These are phyloP conservation scores for Escarpia spicata DNA, from an alignment of 2,888 invertebrate species.

Conservation along the genomic window DNA sequence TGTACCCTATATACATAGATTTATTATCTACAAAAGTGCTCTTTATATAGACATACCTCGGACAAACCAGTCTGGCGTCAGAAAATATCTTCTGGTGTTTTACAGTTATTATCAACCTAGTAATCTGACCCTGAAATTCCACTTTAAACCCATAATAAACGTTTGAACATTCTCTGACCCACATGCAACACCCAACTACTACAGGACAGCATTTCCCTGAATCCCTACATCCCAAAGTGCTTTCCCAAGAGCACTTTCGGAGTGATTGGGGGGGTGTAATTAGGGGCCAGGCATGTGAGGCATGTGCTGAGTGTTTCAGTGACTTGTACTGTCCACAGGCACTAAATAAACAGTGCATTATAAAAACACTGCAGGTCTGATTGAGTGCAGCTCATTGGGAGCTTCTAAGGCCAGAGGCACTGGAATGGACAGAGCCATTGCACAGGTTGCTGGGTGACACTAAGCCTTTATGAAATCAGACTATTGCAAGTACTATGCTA, in stretches of 20 bases:
- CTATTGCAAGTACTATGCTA: too few species aligned
- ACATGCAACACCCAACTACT: neutral
- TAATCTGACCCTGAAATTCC: neutral
- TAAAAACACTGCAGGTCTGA: neutral
- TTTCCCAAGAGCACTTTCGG: neutral
- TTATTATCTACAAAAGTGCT: neutral
- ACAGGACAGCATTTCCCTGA: too few species aligned
- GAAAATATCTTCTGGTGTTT: neutral
- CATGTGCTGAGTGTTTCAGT: neutral
- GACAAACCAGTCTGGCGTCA: neutral
- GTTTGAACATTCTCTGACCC: neutral
- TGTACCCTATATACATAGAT: neutral
- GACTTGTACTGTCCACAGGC: neutral
- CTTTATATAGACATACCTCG: constrained; percentile 1
- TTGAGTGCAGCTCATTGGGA: neutral
- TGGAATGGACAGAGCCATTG: neutral
- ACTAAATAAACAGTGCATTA: neutral
- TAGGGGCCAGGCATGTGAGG: neutral
- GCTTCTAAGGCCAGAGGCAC: neutral
- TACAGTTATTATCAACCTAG: neutral
- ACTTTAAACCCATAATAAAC: neutral
- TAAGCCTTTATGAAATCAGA: too few species aligned
- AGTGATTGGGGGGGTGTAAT: neutral
- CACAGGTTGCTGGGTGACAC: too few species aligned
- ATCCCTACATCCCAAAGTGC: neutral